phyloP scores from a whole-genome alignment of 2,888 invertebrate species.

The Xanthia icteritia region DNA sequence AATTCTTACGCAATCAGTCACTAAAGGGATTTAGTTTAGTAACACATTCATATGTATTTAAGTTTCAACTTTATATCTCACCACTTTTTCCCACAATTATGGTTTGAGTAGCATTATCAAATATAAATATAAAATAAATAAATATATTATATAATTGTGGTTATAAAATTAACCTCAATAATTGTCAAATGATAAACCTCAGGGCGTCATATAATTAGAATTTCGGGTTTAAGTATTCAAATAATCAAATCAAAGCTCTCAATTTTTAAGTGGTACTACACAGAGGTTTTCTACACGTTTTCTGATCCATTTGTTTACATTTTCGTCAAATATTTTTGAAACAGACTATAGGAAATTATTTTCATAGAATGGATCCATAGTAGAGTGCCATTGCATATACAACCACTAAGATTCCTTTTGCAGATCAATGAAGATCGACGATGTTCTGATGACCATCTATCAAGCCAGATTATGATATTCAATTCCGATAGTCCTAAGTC shows the following conservation, averaged over 20 bases:
- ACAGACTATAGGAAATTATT: neutral
- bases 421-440: constrained; percentile 16
- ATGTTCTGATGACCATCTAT: neutral
- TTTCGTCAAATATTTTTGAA: neutral
- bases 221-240: neutral
- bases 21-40: neutral
- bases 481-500: neutral
- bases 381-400: neutral
- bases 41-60: neutral
- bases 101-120: too few relatives aligned
- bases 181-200: neutral
- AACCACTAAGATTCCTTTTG: neutral
- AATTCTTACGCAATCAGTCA: neutral
- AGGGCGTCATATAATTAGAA: neutral
- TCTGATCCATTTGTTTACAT: neutral
- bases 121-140: too few relatives aligned
- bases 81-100: neutral
- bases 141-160: neutral
- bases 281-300: neutral
- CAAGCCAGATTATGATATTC: neutral
- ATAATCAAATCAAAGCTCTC: neutral
- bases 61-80: neutral
- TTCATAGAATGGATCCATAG: neutral
- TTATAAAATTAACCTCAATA: neutral
- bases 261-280: neutral